Percentiles rank a stretch among this genome's conserved stretches.
Conservation (phyloP, 2,113 vertebrate species). For the Plestiodon gilberti region DNA sequence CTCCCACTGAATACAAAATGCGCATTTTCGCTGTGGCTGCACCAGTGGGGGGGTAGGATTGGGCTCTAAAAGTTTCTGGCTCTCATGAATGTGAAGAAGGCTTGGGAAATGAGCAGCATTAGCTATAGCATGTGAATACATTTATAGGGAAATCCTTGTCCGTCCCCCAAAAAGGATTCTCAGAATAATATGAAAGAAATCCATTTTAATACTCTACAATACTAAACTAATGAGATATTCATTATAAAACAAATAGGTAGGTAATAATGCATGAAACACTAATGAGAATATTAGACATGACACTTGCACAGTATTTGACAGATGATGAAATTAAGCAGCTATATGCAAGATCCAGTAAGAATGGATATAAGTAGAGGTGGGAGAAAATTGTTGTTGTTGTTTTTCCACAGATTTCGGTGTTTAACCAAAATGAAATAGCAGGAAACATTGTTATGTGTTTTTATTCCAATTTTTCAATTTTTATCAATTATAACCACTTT, state of each 20-base stretch:
- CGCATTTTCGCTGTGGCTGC: too few species aligned
- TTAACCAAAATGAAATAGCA: too few species aligned
- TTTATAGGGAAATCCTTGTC: too few species aligned
- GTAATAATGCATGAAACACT: conserved; percentile 21
- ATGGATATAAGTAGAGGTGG: too few species aligned
- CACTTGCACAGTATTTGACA: conserved; percentile 1
- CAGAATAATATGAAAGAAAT: neutral
- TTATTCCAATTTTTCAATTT: too few species aligned
- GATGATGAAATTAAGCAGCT: conserved; percentile 18
- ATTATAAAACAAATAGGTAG: conserved; percentile 28
- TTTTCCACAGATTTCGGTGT: too few species aligned
- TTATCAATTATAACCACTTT: too few species aligned
- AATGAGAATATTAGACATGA: conserved; percentile 28
- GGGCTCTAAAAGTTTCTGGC: neutral
- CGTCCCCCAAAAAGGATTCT: neutral
- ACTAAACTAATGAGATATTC: conserved; percentile 22
- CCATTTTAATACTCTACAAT: neutral
- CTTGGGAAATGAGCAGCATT: neutral
- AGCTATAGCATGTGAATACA: neutral
- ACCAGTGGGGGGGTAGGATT: too few species aligned
- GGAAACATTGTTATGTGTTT: too few species aligned
- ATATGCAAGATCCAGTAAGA: neutral
- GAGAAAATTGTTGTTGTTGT: too few species aligned
- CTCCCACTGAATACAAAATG: too few species aligned
- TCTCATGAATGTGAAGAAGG: neutral